A percentile compares a stretch with the other conserved stretches of the same genome.
Conservation (phyloP, 2,113 vertebrate genomes). For the Pteronura brasiliensis region DNA sequence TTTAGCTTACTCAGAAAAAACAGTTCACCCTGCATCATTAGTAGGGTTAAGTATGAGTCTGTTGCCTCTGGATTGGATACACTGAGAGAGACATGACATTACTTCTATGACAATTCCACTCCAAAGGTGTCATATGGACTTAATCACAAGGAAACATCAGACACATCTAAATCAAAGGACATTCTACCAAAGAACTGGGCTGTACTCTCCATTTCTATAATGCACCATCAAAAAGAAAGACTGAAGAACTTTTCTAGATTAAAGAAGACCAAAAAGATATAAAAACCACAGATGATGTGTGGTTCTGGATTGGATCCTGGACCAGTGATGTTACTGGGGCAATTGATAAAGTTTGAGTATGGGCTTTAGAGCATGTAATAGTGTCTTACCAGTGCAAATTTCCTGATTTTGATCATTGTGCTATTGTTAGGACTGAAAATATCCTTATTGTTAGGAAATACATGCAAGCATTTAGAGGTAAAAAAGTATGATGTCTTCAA, state of each 20-base stretch:
- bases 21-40: neutral
- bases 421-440: neutral
- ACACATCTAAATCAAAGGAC: neutral
- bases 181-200: neutral
- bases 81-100: neutral
- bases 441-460: conserved; percentile 1
- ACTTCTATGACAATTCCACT: neutral
- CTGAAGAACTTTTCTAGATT: neutral
- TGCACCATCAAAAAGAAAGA: neutral
- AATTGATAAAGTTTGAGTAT: neutral
- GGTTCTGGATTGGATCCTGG: neutral
- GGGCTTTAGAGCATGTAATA: neutral
- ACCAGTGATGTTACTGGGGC: neutral
- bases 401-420: conserved; percentile 7
- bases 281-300: neutral
- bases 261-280: conserved; percentile 23
- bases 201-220: neutral
- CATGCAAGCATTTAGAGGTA: neutral
- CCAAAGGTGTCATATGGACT: neutral
- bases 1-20: conserved; percentile 36
- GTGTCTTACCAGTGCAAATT: neutral
- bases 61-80: neutral
- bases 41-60: neutral
- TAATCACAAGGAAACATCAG: neutral
- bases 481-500: neutral